These are phyloP conservation scores for Crepidodera aurea DNA, from an alignment of 2,888 invertebrate genomes.

Conservation along the genomic window DNA sequence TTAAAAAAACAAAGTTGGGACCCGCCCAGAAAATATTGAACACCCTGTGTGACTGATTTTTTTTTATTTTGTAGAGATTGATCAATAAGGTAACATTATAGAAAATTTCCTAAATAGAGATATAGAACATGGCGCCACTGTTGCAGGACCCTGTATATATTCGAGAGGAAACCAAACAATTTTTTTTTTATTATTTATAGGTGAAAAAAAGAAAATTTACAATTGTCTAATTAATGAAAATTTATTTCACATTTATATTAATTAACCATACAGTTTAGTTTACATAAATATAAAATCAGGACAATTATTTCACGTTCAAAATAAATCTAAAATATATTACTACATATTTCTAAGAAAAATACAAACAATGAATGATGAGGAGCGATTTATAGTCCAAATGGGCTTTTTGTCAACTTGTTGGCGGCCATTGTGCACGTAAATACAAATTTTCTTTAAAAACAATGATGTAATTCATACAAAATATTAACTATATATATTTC, in stretches of 20 bases:
- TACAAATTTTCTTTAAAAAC: conserved; percentile 10
- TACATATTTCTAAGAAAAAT: conserved; percentile 51
- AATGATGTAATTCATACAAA: conserved; percentile 22
- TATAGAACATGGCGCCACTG: too few relatives aligned
- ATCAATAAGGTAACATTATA: too few relatives aligned
- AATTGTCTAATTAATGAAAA: conserved; percentile 47
- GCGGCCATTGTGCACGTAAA: conserved; percentile 13
- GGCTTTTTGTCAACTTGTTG: conserved; percentile 19
- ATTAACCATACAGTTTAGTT: conserved; percentile 50
- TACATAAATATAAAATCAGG: conserved; percentile 54
- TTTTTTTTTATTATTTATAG: too few relatives aligned
- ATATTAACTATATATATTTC: not conserved
- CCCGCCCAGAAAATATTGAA: too few relatives aligned
- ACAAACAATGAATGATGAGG: conserved; percentile 47
- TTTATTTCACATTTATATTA: conserved; percentile 53
- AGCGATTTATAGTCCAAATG: conserved; percentile 1
- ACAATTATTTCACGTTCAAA: conserved; percentile 45
- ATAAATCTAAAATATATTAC: conserved; percentile 49
- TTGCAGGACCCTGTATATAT: too few relatives aligned
- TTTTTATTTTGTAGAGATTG: too few relatives aligned
- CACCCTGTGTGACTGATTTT: too few relatives aligned
- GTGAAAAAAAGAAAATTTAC: conserved; percentile 1
- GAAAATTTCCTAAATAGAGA: too few relatives aligned
- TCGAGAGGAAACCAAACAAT: too few relatives aligned
- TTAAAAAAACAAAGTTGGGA: too few relatives aligned